Conservation (phyloP, 2,888 invertebrate genomes). For the Catonia carolina region DNA sequence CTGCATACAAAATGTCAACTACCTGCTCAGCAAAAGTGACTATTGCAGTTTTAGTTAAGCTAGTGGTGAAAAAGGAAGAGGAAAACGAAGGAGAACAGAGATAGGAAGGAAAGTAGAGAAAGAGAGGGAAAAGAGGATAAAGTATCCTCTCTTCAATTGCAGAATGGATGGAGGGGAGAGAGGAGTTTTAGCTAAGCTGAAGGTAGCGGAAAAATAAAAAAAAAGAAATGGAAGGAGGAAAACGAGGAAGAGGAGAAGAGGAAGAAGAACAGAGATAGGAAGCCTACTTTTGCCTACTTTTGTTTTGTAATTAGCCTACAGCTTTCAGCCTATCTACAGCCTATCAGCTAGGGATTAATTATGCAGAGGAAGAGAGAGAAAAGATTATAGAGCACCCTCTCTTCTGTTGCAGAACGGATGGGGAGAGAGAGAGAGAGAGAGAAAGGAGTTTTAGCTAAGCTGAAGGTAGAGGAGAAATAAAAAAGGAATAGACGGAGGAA, state of each 20-base stretch:
- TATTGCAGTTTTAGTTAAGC: no score
- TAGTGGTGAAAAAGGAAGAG: neutral
- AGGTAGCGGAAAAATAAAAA: neutral
- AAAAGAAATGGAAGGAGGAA: neutral
- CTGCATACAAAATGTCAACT: no score
- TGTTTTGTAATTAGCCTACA: no score
- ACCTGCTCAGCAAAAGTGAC: no score
- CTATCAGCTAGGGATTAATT: no score
- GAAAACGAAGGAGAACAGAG: neutral
- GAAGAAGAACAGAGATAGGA: neutral
- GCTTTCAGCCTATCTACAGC: no score
- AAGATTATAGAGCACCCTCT: no score
- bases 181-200: neutral
- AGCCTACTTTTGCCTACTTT: no score
- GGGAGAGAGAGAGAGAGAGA: no score
- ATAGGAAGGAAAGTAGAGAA: neutral
- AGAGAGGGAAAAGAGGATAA: neutral
- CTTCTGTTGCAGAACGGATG: no score
- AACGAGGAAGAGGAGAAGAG: neutral
- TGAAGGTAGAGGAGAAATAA: neutral
- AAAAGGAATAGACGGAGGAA: neutral
- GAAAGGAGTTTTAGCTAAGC: neutral
- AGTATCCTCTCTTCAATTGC: neutral
- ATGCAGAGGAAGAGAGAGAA: no score
- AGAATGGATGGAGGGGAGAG: neutral